These are phyloP conservation scores for Barypeithes pellucidus DNA, from an alignment of 2,888 invertebrate genomes.

Conservation along the genomic window DNA sequence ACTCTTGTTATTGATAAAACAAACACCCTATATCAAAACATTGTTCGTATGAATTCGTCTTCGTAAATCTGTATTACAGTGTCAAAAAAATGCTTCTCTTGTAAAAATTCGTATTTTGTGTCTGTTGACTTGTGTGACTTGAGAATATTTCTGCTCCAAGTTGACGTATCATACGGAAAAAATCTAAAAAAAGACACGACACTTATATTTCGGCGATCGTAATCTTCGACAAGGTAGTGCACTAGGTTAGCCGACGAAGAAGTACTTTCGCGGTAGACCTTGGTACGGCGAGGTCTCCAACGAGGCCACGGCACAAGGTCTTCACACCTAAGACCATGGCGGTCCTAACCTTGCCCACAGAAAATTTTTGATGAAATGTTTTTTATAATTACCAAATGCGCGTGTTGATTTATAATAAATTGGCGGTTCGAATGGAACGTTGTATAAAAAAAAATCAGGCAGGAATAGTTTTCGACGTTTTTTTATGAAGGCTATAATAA, in stretches of 20 bases:
- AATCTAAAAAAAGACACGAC: background rate
- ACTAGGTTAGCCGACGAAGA: slow-evolving; percentile 52
- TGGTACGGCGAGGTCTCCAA: slow-evolving; percentile 67
- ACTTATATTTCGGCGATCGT: slow-evolving; percentile 40
- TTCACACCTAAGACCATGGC: slow-evolving; percentile 66
- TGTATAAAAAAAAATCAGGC: slow-evolving; percentile 11
- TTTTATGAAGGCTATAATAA: slow-evolving; percentile 3
- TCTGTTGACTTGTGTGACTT: too few relatives aligned
- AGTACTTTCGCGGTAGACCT: slow-evolving; percentile 61
- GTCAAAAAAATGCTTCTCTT: too few relatives aligned
- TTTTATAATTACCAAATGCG: slow-evolving; percentile 13
- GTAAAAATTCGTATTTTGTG: too few relatives aligned
- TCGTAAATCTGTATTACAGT: too few relatives aligned
- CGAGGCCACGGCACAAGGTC: slow-evolving; percentile 69
- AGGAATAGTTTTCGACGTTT: slow-evolving; percentile 22
- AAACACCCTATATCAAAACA: too few relatives aligned
- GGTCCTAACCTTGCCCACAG: slow-evolving; percentile 58
- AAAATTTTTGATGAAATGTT: slow-evolving; percentile 52
- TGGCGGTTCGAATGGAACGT: slow-evolving; percentile 7
- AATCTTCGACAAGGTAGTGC: slow-evolving; percentile 52
- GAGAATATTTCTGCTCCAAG: too few relatives aligned
- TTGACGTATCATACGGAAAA: background rate
- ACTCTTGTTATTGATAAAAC: too few relatives aligned
- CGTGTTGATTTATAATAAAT: slow-evolving; percentile 19
- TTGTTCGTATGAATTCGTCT: too few relatives aligned